Base-by-base conservation (phyloP, 2,888 invertebrate species). In the Synergus umbraculus region DNA sequence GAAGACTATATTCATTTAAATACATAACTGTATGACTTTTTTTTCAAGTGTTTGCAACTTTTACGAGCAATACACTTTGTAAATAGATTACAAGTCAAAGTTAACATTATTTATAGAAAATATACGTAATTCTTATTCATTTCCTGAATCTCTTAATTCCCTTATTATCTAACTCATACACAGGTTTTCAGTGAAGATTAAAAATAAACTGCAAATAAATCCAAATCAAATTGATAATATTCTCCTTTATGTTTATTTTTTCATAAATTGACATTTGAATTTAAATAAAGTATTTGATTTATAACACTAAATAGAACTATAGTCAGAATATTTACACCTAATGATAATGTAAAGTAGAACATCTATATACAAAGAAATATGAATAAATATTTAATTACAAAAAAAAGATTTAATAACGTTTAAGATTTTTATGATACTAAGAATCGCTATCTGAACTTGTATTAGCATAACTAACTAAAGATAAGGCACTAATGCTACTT, bases 391-490 rank as follows among this genome's bases (percentile, higher is more conserved):
- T 41, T 77, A 64, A 60, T 3, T 46, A 49, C 64, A 44, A 60
- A 44, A 78, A 18, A 44, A n/a, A 15, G 58, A 58, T 76, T 76
- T 76, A n/a, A 8, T n/a, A 22, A 63, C 12, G 5, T 63, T n/a
- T 12, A 58, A 58, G 13, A 29, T 29, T 29, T 29, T 3, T 3
- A 29, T 0, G 1, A 12, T 76, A 66, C 64, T 91, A 90, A 29
- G 85, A 85, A 78, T 91, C 91, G 79, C 88, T 91, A 44, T 92
- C 92, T 5, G 91, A 91, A 79, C 91, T 91, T n/a, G 92, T 91
- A 79, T 85, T 89, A 78, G 89, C 90, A 58, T 92, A 92, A 81
- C 86, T 89, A n/a, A 92, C 92, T 60, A 92, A 85, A 15, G 90
- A 87, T 78, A 73, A 41, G 64, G 63, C 78, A 46, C 76, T 22